Conservation (phyloP, 2,113 vertebrate genomes). For the Rhegmatorhina hoffmannsi region DNA sequence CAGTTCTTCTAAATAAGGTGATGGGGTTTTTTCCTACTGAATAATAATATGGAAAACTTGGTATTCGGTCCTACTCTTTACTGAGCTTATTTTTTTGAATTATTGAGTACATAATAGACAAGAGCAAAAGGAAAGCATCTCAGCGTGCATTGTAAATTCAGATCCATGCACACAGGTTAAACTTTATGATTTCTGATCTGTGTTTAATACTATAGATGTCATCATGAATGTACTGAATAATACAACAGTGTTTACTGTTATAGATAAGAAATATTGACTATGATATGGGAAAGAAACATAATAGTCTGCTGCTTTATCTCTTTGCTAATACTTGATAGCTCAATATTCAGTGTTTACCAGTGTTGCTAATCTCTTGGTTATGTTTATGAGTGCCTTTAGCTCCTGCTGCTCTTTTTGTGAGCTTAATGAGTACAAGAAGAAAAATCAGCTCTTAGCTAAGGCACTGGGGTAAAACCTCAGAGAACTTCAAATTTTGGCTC, state of each 20-base stretch:
- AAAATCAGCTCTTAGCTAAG: background rate
- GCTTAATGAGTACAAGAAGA: background rate
- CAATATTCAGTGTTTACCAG: background rate
- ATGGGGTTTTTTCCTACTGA: background rate
- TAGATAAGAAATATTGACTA: background rate
- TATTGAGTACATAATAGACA: background rate
- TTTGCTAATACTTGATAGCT: background rate
- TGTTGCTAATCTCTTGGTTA: background rate
- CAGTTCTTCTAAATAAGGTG: background rate
- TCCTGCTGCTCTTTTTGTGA: background rate
- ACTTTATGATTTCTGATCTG: background rate
- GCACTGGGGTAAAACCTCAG: background rate
- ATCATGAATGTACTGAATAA: background rate
- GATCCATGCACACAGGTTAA: background rate
- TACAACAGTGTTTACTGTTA: background rate
- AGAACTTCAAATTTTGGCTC: background rate
- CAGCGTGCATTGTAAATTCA: background rate
- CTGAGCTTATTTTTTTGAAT: background rate
- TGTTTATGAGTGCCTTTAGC: background rate
- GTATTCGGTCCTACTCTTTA: background rate
- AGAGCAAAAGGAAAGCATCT: background rate
- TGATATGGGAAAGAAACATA: background rate
- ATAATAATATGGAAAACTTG: background rate
- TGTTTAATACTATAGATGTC: background rate
- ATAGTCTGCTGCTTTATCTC: background rate